phyloP scores from a whole-genome alignment of 2,797 vertebrate genomes.

The Myotis pilosus region DNA sequence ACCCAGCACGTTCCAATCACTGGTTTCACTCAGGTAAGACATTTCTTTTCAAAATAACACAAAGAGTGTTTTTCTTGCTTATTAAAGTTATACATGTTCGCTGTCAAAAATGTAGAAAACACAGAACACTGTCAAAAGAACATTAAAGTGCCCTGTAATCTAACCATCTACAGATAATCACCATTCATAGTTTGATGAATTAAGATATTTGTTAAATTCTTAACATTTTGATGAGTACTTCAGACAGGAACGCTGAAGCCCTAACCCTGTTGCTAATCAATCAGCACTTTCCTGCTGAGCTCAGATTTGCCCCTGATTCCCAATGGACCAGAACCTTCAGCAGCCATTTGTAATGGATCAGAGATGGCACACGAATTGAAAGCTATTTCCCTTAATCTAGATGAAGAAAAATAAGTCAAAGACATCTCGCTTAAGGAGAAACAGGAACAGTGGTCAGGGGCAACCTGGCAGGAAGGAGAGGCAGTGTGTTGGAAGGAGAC shows the following conservation, averaged over 20 bases:
- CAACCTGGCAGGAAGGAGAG: neutral
- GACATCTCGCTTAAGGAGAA: neutral
- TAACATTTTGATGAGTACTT: neutral
- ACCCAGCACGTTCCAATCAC: neutral
- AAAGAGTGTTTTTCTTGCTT: neutral
- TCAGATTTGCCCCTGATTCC: neutral
- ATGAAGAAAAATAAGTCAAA: neutral
- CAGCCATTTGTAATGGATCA: neutral
- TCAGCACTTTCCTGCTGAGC: neutral
- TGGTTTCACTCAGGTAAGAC: neutral
- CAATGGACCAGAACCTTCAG: neutral
- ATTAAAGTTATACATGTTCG: neutral
- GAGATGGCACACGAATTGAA: neutral
- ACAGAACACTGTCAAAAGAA: neutral
- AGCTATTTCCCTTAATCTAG: neutral
- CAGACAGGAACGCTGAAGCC: neutral
- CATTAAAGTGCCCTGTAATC: neutral
- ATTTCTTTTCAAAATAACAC: slow-evolving; percentile 29
- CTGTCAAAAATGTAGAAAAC: slow-evolving; percentile 30
- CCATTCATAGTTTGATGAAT: neutral
- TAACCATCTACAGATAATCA: neutral
- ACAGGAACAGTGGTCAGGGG: neutral
- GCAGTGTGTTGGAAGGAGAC: fast-evolving
- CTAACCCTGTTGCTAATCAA: neutral
- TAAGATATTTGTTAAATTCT: neutral